phyloP scores from a whole-genome alignment of 2,888 invertebrate species.

The Stenichneumon culpator region DNA sequence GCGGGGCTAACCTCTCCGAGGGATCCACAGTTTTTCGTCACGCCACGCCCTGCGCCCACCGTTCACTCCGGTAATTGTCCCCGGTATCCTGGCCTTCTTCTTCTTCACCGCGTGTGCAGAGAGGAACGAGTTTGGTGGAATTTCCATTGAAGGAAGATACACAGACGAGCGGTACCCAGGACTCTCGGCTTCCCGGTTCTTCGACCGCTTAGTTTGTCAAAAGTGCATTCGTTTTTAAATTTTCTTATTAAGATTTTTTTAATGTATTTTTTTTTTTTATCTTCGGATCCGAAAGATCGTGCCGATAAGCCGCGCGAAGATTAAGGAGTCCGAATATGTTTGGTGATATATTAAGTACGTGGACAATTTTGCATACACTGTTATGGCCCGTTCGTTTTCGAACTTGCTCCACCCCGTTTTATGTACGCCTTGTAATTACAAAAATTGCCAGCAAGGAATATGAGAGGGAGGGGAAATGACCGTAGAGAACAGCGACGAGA shows the following conservation, averaged over 20 bases:
- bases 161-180: constrained; percentile 34
- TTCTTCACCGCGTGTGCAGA: constrained; percentile 20
- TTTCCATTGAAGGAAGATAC: constrained; percentile 59
- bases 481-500: constrained; percentile 27
- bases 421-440: constrained; percentile 45
- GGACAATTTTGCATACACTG: constrained; percentile 8
- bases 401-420: background rate
- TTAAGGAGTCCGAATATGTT: background rate
- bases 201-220: constrained; percentile 29
- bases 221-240: background rate
- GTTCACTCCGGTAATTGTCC: constrained; percentile 54
- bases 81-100: constrained; percentile 21
- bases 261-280: background rate
- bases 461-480: constrained; percentile 10
- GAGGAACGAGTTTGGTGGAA: constrained; percentile 65
- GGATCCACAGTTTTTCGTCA: constrained; percentile 53
- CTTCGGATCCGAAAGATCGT: constrained; percentile 31
- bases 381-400: background rate
- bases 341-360: constrained; percentile 20
- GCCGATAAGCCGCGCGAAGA: background rate
- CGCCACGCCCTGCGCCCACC: constrained; percentile 57
- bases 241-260: background rate
- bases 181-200: constrained; percentile 47
- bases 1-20: constrained; percentile 44
- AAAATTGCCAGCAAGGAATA: constrained; percentile 21